Evolutionary conservation across 2,113 vertebrate species (phyloP).

Genomic region (Petrocephalus microphthalmus): DNA sequence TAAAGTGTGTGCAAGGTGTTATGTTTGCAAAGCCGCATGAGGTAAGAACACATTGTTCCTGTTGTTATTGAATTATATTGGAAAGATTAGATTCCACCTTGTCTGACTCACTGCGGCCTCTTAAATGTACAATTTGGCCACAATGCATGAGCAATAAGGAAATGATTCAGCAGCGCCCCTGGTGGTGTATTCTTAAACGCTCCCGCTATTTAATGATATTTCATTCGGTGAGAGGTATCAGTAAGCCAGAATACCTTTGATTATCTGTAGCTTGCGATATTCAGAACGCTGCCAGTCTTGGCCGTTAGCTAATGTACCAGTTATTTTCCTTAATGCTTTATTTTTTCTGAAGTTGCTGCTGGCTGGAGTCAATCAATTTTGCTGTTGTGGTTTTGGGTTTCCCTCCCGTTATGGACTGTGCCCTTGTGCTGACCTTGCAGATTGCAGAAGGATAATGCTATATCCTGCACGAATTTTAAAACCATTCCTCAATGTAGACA

Average conservation of each 20-base stretch:
- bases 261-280: not conserved
- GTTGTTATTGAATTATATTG: not conserved
- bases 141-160: not conserved
- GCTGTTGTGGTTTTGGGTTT: slow-evolving; percentile 17
- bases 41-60: not conserved
- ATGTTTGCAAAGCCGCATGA: not conserved
- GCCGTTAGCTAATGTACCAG: not conserved
- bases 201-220: not conserved
- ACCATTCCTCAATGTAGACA: not conserved
- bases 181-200: not conserved
- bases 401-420: not conserved
- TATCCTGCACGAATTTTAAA: not conserved
- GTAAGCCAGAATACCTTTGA: not conserved
- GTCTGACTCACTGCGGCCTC: not conserved
- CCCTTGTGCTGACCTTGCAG: slow-evolving; percentile 46
- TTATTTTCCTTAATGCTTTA: not conserved
- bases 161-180: slow-evolving; percentile 36
- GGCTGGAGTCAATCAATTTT: slow-evolving; percentile 15
- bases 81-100: not conserved
- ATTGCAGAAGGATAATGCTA: slow-evolving; percentile 5
- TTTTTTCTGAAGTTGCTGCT: not conserved
- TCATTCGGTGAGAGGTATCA: not conserved
- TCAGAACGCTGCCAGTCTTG: not conserved
- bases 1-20: not conserved
- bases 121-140: slow-evolving; percentile 1